Evolutionary conservation across 2,888 invertebrate species (phyloP), one percentile per base, ranked within the genome.

Genomic region (Anorthoa munda): DNA sequence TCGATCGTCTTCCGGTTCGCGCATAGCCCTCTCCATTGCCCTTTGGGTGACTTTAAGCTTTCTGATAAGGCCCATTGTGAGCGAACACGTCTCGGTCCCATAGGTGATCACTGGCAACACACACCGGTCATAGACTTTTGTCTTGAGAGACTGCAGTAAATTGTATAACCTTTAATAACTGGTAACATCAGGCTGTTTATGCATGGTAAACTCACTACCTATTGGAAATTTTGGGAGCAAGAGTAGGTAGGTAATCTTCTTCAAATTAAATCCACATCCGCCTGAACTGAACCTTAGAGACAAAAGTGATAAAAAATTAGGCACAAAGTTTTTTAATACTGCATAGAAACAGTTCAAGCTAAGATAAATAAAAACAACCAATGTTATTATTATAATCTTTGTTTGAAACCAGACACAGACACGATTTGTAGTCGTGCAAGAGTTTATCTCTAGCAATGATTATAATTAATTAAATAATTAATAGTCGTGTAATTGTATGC

Each of bases 381-480:
- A 67, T 66, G 75, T 66, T 74, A 48, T 58, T 51, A 13, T 61
- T 61, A 15, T 63, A 80, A 77, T 61, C 21, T 53, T 59, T 18
- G 26, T 18, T 21, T 31, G 12, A 18, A 21, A 23, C 46, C 26
- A 56, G 55, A 56, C 77, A 77, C 26, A 56, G 55, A 56, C 77
- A 77, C 75, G 77, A 26, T 63, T 39, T 58, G 17, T 45, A 48
- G 17, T 45, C 77, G 81, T 77, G 77, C 1, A 23, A 31, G 50
- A 51, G 26, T 73, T 72, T 80, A 74, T 80, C 81, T 51, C 13
- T 15, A 21, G 15, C 2, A 45, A 21, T 18, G 23, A 46, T 66
- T 58, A 26, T 63, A 75, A 80, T 56, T 73, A 66, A 39, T 48
- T n/a, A 74, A 46, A 61, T 73, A 55, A 81, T 77, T 75, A 66